Base-by-base conservation (phyloP, 2,888 invertebrate genomes). In the Syrphus vitripennis region DNA sequence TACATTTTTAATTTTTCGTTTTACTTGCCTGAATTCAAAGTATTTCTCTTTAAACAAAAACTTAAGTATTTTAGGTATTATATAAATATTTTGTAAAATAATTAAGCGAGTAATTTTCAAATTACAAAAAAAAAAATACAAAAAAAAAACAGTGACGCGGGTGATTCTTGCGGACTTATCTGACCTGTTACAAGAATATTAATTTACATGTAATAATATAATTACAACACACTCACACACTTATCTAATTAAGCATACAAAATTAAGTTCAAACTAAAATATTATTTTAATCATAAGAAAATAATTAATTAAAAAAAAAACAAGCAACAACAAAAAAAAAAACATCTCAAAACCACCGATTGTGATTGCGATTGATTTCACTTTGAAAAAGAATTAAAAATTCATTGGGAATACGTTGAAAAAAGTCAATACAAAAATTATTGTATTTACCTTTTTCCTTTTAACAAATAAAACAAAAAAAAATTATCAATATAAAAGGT, bases 291-390 rank as follows among this genome's bases (percentile, higher is more conserved):
- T 16, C 6, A 9, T 45, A 45, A 45, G 88, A 88, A 88, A 88
- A 88, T 87, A 89, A 87, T 88, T 83, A 88, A n/a, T n/a, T n/a
- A n/a, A n/a, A n/a, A n/a, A n/a, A n/a, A 88, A 89, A 83, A 77
- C 81, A 79, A 86, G 72, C 37, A 83, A 86, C 50, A 72, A n/a
- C n/a, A n/a, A n/a, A n/a, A n/a, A n/a, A n/a, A 40, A 65, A 76
- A 72, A 83, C 65, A 74, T 87, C 86, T 88, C 88, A 88, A 92
- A 91, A 92, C 92, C 92, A 92, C 92, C 92, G 92, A 92, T 91
- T 92, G 91, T 92, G 92, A 92, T 92, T 92, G 91, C 92, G 91
- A 92, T 91, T 91, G 90, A 91, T 88, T 88, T 87, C 77, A 87
- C 80, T 78, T 50, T 65, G 84, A 89, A 87, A 89, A 87, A 77